Evolutionary conservation across 2,797 vertebrate genomes (phyloP).

Genomic region (Propithecus perrieri): DNA sequence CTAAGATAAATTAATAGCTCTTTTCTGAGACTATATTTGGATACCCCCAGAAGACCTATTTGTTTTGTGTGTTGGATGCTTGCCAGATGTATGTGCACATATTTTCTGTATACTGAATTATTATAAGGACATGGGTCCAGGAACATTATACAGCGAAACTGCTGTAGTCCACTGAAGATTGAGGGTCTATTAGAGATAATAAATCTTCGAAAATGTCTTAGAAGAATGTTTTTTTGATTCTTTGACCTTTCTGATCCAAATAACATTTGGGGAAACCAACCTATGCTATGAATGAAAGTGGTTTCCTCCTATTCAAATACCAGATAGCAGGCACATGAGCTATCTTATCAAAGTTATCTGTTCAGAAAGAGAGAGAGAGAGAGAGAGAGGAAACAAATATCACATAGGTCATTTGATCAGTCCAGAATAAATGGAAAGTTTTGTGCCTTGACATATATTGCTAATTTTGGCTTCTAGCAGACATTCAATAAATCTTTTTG

Average conservation of each 20-base stretch:
- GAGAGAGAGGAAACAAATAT: neutral
- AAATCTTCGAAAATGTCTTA: neutral
- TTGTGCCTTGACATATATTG: neutral
- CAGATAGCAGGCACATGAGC: neutral
- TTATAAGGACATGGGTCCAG: neutral
- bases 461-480: neutral
- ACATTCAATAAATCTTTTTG: neutral
- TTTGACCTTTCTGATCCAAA: constrained; percentile 17
- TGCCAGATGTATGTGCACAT: fast-evolving
- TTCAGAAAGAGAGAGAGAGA: neutral
- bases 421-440: neutral
- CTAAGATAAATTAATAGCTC: neutral
- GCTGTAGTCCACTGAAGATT: neutral
- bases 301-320: neutral
- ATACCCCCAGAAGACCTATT: neutral
- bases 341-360: neutral
- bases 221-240: neutral
- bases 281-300: neutral
- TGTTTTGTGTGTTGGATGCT: neutral
- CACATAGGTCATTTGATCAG: neutral
- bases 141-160: neutral
- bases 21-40: neutral
- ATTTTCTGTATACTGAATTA: neutral
- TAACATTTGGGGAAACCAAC: neutral
- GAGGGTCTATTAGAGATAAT: neutral